A percentile compares a stretch with the other conserved stretches of the same genome.
phyloP scores from a whole-genome alignment of 2,113 vertebrate genomes.

The Sceloporus undulatus region DNA sequence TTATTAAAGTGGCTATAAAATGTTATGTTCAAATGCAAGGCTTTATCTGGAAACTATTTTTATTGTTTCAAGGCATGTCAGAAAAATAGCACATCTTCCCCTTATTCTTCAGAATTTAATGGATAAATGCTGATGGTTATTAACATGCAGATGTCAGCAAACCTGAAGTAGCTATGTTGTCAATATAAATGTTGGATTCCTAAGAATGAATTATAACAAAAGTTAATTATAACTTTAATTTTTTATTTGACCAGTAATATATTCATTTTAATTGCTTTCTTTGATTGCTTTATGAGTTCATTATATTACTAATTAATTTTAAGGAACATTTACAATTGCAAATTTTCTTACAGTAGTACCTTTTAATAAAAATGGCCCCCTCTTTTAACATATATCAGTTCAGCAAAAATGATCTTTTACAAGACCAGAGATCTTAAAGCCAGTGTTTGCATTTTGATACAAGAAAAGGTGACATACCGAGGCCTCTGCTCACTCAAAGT shows the following conservation, averaged over 20 bases:
- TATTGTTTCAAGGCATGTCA: neutral
- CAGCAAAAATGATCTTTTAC: no score
- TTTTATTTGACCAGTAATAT: neutral
- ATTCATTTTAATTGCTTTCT: neutral
- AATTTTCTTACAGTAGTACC: neutral
- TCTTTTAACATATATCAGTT: no score
- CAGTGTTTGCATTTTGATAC: no score
- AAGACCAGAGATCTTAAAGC: no score
- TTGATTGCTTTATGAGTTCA: neutral
- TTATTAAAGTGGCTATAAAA: no score
- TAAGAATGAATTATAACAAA: neutral
- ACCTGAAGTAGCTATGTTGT: neutral
- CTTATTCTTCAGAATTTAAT: neutral
- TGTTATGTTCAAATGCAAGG: neutral
- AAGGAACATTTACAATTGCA: neutral
- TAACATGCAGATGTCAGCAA: neutral
- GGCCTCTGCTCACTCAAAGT: no score
- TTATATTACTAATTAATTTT: slow-evolving; percentile 1
- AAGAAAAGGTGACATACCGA: no score
- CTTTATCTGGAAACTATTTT: neutral
- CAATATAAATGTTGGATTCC: neutral
- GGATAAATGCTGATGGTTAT: neutral
- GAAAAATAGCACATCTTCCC: neutral
- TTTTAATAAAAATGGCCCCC: no score
- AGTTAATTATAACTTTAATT: neutral